These are phyloP conservation scores for Anas bernieri DNA, from an alignment of 2,797 vertebrate species.

Conservation along the genomic window DNA sequence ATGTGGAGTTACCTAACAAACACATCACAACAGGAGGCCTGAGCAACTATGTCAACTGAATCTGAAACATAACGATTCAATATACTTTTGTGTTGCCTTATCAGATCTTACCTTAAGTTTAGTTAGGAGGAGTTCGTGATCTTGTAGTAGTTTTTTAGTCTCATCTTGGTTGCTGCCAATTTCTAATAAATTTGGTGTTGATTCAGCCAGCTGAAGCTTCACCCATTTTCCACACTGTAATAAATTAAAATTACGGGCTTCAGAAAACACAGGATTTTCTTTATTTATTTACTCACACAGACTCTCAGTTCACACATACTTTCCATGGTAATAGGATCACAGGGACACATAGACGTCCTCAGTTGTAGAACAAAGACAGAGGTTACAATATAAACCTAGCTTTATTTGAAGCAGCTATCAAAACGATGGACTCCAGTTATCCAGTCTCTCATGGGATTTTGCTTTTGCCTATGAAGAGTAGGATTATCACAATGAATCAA, in stretches of 20 bases:
- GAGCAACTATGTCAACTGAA: neutral
- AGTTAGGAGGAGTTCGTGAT: slow-evolving; percentile 87
- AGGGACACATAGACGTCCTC: neutral
- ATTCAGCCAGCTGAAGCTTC: slow-evolving; percentile 88
- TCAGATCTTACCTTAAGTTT: slow-evolving; percentile 87
- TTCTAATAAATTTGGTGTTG: slow-evolving; percentile 90
- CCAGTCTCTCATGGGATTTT: neutral
- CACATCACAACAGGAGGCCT: neutral
- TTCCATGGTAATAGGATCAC: neutral
- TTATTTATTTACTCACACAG: neutral
- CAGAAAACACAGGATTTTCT: neutral
- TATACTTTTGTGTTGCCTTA: neutral
- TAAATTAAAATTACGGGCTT: neutral
- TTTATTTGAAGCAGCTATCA: neutral
- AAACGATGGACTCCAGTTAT: neutral
- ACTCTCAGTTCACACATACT: neutral
- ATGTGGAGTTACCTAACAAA: neutral
- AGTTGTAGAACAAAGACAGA: neutral
- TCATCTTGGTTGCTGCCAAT: slow-evolving; percentile 89
- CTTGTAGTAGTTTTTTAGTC: slow-evolving; percentile 84
- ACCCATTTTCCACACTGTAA: slow-evolving; percentile 86
- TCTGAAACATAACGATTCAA: neutral
- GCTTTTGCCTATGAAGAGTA: neutral
- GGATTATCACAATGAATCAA: neutral
- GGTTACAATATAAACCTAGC: neutral